Conservation (phyloP, 2,797 vertebrate genomes). For the Coluber constrictor region DNA sequence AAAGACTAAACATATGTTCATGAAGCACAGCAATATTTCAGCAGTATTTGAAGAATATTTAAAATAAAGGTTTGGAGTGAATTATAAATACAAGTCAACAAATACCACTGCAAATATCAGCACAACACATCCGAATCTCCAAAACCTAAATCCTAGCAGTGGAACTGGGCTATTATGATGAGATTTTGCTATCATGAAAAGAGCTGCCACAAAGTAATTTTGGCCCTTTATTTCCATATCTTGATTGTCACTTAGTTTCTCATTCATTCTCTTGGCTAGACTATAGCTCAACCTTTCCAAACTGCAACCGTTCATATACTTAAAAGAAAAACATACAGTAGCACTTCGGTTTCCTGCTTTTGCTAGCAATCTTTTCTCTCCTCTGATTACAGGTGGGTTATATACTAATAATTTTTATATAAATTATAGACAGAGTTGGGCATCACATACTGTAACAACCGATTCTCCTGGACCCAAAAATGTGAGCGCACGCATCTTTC, state of each 20-base stretch:
- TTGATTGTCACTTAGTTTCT: conserved; percentile 10
- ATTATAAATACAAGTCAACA: background rate
- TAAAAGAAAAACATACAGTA: background rate
- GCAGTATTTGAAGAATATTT: background rate
- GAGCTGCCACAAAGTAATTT: background rate
- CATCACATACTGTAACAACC: too few relatives aligned
- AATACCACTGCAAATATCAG: background rate
- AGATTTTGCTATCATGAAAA: background rate
- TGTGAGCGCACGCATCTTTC: too few relatives aligned
- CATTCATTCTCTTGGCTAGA: conserved; percentile 31
- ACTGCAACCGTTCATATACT: background rate
- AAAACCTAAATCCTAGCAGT: background rate
- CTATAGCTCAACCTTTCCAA: conserved; percentile 19
- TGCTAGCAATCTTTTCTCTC: background rate
- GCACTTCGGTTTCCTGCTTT: background rate
- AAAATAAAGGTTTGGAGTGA: background rate
- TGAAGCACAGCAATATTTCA: background rate
- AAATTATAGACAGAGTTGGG: conserved; percentile 23
- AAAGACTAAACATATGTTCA: background rate
- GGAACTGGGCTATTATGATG: background rate
- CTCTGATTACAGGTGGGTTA: conserved; percentile 32
- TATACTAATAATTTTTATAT: conserved; percentile 20
- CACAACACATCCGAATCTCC: background rate
- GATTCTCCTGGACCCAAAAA: too few relatives aligned
- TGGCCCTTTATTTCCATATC: background rate